A percentile compares a stretch with the other conserved stretches of the same genome.
These are phyloP conservation scores for Cheilosia vernalis DNA, from an alignment of 2,888 invertebrate genomes.

Conservation along the genomic window DNA sequence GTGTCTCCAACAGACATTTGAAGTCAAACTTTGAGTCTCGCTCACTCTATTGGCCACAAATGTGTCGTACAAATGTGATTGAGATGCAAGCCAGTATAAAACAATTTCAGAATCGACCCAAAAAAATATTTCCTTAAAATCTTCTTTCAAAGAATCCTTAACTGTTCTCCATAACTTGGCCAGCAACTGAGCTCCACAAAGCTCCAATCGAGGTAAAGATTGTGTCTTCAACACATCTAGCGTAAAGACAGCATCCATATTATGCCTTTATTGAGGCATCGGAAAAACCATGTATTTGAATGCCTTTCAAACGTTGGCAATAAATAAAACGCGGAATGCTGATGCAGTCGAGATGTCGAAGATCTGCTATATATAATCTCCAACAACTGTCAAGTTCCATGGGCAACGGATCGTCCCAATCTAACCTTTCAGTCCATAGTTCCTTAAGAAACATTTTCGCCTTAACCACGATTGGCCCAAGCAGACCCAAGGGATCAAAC, in stretches of 20 bases:
- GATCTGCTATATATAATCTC: too few relatives aligned
- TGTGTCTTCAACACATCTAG: background rate
- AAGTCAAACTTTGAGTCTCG: background rate
- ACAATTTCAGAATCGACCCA: slow-evolving; percentile 12
- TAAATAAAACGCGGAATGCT: too few relatives aligned
- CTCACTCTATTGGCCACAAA: background rate
- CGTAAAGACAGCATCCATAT: background rate
- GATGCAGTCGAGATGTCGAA: too few relatives aligned
- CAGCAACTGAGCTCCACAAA: too few relatives aligned
- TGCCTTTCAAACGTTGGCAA: background rate
- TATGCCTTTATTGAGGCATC: background rate
- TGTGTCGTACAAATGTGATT: background rate
- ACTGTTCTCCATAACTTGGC: too few relatives aligned
- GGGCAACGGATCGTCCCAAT: too few relatives aligned
- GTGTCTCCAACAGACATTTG: background rate
- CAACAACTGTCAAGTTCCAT: too few relatives aligned
- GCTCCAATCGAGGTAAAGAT: background rate
- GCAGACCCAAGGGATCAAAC: slow-evolving; percentile 23
- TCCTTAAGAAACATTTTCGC: slow-evolving; percentile 26
- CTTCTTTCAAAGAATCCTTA: background rate
- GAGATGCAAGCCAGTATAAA: background rate
- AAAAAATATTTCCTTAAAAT: background rate
- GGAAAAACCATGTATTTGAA: background rate
- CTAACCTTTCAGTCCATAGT: too few relatives aligned
- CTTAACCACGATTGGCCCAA: slow-evolving; percentile 17